Conservation (phyloP, 2,797 vertebrate genomes). For the Pseudomugil tenellus region DNA sequence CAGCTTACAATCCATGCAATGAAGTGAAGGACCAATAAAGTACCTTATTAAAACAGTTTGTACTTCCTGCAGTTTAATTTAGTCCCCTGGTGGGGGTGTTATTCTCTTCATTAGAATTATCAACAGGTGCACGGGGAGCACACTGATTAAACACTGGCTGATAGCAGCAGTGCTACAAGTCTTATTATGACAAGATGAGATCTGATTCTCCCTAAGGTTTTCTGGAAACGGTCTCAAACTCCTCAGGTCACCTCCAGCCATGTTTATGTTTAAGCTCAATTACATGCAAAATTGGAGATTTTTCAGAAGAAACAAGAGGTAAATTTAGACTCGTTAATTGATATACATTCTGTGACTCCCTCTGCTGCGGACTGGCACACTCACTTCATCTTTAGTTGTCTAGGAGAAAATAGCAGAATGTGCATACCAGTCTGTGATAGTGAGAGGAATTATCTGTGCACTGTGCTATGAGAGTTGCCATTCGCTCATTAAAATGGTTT, state of each 20-base stretch:
- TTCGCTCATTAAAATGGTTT: slow-evolving; percentile 55
- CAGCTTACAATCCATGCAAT: slow-evolving; percentile 11
- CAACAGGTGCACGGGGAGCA: slow-evolving; percentile 68
- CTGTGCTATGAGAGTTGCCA: slow-evolving; percentile 35
- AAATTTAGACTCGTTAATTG: slow-evolving; percentile 45
- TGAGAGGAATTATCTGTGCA: slow-evolving; percentile 21
- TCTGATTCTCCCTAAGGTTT: slow-evolving; percentile 30
- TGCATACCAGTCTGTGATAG: not conserved
- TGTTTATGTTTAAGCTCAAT: slow-evolving; percentile 37
- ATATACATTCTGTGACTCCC: slow-evolving; percentile 46
- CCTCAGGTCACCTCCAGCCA: slow-evolving; percentile 17
- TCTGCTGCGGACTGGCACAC: slow-evolving; percentile 49
- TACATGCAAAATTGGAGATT: slow-evolving; percentile 28
- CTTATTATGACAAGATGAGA: slow-evolving; percentile 17
- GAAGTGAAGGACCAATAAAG: slow-evolving; percentile 28
- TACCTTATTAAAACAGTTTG: slow-evolving; percentile 64
- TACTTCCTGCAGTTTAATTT: slow-evolving; percentile 67
- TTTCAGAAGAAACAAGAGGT: slow-evolving; percentile 22
- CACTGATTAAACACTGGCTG: slow-evolving; percentile 52
- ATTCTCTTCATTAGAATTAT: slow-evolving; percentile 71
- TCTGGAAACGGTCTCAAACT: slow-evolving; percentile 30
- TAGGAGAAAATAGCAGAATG: slow-evolving; percentile 48
- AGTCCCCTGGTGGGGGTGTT: slow-evolving; percentile 61
- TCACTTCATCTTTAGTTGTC: slow-evolving; percentile 36
- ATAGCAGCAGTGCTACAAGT: slow-evolving; percentile 39